Conservation (phyloP, 2,888 invertebrate species). For the Galerucella pusilla region DNA sequence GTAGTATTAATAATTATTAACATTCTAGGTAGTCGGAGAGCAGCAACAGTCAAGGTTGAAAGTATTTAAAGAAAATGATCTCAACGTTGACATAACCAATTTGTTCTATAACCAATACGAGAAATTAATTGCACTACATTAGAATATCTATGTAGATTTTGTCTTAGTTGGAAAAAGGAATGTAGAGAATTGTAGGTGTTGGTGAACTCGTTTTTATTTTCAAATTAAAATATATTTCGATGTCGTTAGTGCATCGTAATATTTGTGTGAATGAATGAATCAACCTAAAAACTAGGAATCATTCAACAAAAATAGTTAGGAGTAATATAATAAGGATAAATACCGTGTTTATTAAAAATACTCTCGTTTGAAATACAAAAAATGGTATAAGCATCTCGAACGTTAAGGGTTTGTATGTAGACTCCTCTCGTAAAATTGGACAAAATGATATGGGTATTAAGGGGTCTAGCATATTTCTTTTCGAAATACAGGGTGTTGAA, state of each 20-base stretch:
- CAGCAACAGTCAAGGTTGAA: constrained; percentile 12
- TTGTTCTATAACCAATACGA: neutral
- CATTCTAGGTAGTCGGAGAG: constrained; percentile 4
- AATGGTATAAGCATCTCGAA: too few relatives aligned
- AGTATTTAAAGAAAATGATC: constrained; percentile 14
- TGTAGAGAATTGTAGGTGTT: neutral
- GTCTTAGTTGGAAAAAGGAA: neutral
- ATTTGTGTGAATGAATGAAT: neutral
- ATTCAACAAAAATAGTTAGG: neutral
- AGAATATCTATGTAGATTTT: neutral
- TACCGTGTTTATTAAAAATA: too few relatives aligned
- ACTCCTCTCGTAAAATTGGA: too few relatives aligned
- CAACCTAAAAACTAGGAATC: neutral
- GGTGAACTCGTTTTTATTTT: neutral
- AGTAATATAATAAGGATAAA: neutral
- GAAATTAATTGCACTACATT: neutral
- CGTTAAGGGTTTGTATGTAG: too few relatives aligned
- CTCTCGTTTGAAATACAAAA: too few relatives aligned
- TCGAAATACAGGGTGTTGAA: too few relatives aligned
- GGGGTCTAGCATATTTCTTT: too few relatives aligned
- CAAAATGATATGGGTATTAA: too few relatives aligned
- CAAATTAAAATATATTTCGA: neutral
- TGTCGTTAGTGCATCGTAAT: neutral
- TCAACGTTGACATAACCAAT: constrained; percentile 9
- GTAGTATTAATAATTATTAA: constrained; percentile 2